Percentiles rank a stretch among this genome's conserved stretches.
phyloP scores from a whole-genome alignment of 2,797 vertebrate species.

The Monodelphis domestica region DNA sequence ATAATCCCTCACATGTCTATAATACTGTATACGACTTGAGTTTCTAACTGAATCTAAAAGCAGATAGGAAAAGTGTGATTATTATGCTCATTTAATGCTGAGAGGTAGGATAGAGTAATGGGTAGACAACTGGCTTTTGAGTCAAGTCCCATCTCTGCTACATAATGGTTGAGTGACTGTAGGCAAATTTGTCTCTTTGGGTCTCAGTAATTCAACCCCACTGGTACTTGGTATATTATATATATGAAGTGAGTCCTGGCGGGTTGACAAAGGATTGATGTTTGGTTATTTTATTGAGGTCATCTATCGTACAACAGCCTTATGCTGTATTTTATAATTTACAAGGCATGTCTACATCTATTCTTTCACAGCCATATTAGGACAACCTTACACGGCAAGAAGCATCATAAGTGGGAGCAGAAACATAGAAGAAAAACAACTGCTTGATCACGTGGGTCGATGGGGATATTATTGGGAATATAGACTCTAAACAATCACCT shows the following conservation, averaged over 20 bases:
- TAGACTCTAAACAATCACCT: no score
- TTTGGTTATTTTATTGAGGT: not conserved
- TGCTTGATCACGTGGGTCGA: no score
- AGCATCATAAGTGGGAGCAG: no score
- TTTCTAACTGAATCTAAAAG: not conserved
- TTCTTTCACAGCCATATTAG: not conserved
- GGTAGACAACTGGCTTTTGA: not conserved
- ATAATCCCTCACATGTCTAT: not conserved
- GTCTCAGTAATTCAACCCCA: not conserved
- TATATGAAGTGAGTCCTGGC: not conserved
- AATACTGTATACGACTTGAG: no score
- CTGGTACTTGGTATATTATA: not conserved
- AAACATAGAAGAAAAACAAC: no score
- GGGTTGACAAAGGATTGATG: not conserved
- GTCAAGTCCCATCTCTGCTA: not conserved
- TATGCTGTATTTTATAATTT: not conserved
- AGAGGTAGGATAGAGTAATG: not conserved
- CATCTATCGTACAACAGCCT: not conserved
- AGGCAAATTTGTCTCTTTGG: not conserved
- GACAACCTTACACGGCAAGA: not conserved
- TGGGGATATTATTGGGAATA: no score
- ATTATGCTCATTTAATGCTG: not conserved
- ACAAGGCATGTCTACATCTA: not conserved
- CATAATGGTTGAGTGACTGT: not conserved
- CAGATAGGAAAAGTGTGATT: not conserved